Evolutionary conservation across 2,888 invertebrate species (phyloP).

Genomic region (Pomacea canaliculata): DNA sequence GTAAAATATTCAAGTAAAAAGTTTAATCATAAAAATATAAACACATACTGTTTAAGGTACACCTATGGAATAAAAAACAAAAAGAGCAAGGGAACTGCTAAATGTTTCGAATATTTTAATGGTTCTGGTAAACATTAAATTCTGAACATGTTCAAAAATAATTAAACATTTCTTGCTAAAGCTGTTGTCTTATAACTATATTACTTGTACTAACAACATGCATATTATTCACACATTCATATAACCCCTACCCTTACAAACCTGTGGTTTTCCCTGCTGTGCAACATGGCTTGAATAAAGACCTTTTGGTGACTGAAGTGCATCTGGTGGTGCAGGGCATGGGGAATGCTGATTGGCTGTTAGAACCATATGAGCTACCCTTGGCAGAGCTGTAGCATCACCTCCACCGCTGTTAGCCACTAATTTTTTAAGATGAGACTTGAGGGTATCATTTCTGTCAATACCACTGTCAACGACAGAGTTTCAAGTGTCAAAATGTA

Average conservation of each 20-base stretch:
- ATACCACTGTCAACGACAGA: neutral
- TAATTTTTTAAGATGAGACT: slow-evolving; percentile 47
- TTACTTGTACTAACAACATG: too few relatives aligned
- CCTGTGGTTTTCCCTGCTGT: slow-evolving; percentile 46
- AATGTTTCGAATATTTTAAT: too few relatives aligned
- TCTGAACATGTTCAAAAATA: too few relatives aligned
- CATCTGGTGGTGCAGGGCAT: neutral
- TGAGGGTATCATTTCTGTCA: slow-evolving; percentile 26
- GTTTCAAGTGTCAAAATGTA: too few relatives aligned
- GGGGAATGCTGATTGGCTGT: slow-evolving; percentile 36
- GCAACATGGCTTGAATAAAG: slow-evolving; percentile 44
- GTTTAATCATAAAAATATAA: too few relatives aligned
- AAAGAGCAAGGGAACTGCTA: too few relatives aligned
- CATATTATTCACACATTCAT: neutral
- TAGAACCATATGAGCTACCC: slow-evolving; percentile 50
- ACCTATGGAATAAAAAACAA: too few relatives aligned
- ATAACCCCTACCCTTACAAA: slow-evolving; percentile 13
- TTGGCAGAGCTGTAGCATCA: slow-evolving; percentile 38
- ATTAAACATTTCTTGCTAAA: too few relatives aligned
- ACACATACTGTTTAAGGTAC: too few relatives aligned
- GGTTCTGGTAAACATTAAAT: too few relatives aligned
- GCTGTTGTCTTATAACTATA: too few relatives aligned
- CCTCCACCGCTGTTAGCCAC: slow-evolving; percentile 43
- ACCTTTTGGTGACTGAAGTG: neutral
- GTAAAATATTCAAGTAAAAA: too few relatives aligned